These are phyloP conservation scores for Dendronephthya gigantea DNA, from an alignment of 64 coral and sea anemone species.

Conservation along the genomic window DNA sequence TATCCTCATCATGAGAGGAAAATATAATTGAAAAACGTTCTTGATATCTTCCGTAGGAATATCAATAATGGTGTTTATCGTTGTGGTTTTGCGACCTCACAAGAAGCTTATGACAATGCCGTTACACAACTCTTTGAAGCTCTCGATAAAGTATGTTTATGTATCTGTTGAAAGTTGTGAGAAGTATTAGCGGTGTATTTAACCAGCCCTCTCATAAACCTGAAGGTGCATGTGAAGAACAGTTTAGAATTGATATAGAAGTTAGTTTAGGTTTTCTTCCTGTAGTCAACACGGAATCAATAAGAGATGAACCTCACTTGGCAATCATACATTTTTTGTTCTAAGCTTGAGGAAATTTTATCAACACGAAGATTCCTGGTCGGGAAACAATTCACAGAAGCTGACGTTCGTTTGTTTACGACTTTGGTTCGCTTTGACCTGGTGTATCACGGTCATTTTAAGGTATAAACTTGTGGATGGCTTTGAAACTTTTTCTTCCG, in stretches of 20 bases:
- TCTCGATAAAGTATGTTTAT: neutral
- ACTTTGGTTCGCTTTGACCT: neutral
- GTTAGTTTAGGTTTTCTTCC: too few species aligned
- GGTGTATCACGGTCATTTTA: conserved; percentile 2
- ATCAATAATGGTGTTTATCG: conserved; percentile 18
- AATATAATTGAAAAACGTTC: too few species aligned
- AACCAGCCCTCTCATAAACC: too few species aligned
- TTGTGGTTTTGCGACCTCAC: conserved; percentile 2
- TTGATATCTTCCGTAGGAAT: neutral
- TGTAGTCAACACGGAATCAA: too few species aligned
- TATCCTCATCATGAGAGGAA: too few species aligned
- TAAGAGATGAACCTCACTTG: too few species aligned
- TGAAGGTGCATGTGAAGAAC: too few species aligned
- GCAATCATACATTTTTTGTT: neutral
- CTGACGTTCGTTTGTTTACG: neutral
- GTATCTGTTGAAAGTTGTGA: too few species aligned
- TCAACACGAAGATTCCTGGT: neutral
- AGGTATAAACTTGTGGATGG: conserved; percentile 10
- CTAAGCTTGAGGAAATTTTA: neutral
- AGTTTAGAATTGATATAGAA: too few species aligned
- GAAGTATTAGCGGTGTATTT: too few species aligned
- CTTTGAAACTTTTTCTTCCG: neutral
- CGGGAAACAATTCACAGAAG: neutral
- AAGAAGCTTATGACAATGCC: neutral
- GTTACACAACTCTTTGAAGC: neutral